Percentiles rank a stretch among this genome's conserved stretches.
Evolutionary conservation across 2,888 invertebrate species (phyloP).

Genomic region (Deroplatys truncata): DNA sequence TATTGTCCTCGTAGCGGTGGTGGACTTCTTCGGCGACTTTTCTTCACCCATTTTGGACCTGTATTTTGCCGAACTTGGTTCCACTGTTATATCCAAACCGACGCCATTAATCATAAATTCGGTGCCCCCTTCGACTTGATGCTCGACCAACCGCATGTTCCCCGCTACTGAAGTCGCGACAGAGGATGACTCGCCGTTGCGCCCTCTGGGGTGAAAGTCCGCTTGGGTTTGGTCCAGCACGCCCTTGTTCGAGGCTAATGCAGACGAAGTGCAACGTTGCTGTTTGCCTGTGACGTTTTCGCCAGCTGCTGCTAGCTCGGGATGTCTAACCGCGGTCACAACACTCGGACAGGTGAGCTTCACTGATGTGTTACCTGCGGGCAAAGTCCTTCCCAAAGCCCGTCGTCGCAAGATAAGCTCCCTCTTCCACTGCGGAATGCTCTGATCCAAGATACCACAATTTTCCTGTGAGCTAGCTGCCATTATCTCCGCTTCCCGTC

Average conservation of each 20-base stretch:
- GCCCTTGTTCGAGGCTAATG: slow-evolving; percentile 30
- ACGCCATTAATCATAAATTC: slow-evolving; percentile 23
- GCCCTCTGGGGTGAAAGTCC: slow-evolving; percentile 36
- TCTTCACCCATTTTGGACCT: slow-evolving; percentile 34
- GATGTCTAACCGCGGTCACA: slow-evolving; percentile 31
- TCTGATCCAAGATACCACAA: slow-evolving; percentile 13
- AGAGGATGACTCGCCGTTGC: slow-evolving; percentile 36
- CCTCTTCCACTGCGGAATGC: slow-evolving; percentile 76
- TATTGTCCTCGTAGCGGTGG: slow-evolving; percentile 45
- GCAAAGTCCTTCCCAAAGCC: slow-evolving; percentile 42
- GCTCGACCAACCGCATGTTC: slow-evolving; percentile 37
- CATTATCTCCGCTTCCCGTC: slow-evolving; percentile 17
- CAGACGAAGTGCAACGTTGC: slow-evolving; percentile 25
- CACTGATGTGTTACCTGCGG: slow-evolving; percentile 32
- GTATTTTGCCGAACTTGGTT: slow-evolving; percentile 16
- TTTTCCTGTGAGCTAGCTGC: slow-evolving; percentile 26
- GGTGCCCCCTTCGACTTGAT: slow-evolving; percentile 26
- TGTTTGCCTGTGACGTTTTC: slow-evolving; percentile 24
- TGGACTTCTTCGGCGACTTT: slow-evolving; percentile 33
- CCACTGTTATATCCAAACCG: slow-evolving; percentile 16
- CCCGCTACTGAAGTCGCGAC: slow-evolving; percentile 24
- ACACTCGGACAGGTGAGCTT: slow-evolving; percentile 37
- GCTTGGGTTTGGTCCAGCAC: slow-evolving; percentile 35
- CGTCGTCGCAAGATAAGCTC: slow-evolving; percentile 73
- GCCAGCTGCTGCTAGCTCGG: slow-evolving; percentile 20